A percentile compares a stretch with the other conserved stretches of the same genome.
phyloP scores from a whole-genome alignment of 2,113 vertebrate species.

The Noctilio leporinus region DNA sequence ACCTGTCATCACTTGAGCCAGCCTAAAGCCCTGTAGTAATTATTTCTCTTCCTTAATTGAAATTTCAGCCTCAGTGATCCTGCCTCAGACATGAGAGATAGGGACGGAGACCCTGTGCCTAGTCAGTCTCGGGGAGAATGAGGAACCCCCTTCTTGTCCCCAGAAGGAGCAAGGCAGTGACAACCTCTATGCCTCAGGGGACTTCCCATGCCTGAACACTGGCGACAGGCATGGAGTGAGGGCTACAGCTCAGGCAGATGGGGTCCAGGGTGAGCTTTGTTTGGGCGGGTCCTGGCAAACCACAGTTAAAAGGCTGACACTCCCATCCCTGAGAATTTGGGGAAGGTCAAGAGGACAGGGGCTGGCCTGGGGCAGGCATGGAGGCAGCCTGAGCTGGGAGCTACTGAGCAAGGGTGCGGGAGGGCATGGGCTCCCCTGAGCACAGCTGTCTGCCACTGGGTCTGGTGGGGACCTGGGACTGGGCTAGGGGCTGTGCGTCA shows the following conservation, averaged over 20 bases:
- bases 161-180: not conserved
- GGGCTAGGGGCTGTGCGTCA: not conserved
- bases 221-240: no score
- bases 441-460: not conserved
- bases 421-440: not conserved
- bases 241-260: not conserved
- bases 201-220: not conserved
- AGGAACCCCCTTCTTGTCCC: not conserved
- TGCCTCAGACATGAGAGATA: not conserved
- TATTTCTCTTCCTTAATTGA: conserved; percentile 81
- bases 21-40: conserved; percentile 71
- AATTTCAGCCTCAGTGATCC: conserved; percentile 80
- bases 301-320: not conserved
- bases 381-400: not conserved
- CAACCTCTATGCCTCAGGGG: not conserved
- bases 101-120: not conserved
- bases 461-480: not conserved
- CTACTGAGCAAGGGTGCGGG: not conserved
- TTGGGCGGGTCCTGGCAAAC: not conserved
- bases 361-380: not conserved
- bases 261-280: not conserved
- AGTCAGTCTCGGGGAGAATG: not conserved
- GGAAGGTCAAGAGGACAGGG: conserved; percentile 48
- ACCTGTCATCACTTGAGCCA: conserved; percentile 68
- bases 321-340: not conserved